Conservation (phyloP, 2,888 invertebrate genomes). For the Ametastegia equiseti region DNA sequence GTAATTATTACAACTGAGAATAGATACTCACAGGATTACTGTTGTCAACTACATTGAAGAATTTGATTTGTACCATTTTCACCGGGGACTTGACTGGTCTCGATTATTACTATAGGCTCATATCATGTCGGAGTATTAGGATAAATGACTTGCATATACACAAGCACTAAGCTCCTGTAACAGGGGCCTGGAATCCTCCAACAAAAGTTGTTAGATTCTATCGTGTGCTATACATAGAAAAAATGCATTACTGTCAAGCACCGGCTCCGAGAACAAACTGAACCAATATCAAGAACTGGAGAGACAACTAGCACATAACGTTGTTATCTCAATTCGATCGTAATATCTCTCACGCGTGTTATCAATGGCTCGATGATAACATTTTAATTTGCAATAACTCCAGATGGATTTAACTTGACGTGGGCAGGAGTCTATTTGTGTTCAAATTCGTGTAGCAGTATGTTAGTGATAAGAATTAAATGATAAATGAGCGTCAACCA, state of each 20-base stretch:
- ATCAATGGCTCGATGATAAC: constrained; percentile 60
- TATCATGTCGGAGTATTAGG: constrained; percentile 1
- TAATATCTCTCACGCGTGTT: constrained; percentile 62
- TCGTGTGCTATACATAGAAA: neutral
- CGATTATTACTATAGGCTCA: neutral
- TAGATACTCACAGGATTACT: constrained; percentile 66
- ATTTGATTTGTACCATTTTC: constrained; percentile 69
- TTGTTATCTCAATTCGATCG: constrained; percentile 63
- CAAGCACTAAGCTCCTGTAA: neutral
- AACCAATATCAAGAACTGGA: constrained; percentile 57
- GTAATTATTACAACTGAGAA: neutral
- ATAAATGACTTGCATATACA: constrained; percentile 19
- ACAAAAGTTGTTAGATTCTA: neutral
- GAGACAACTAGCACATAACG: constrained; percentile 64
- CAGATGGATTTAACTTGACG: constrained; percentile 18
- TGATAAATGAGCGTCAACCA: neutral
- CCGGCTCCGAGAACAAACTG: constrained; percentile 15
- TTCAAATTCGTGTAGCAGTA: neutral
- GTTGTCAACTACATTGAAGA: constrained; percentile 67
- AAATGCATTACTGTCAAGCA: constrained; percentile 10
- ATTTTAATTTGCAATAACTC: constrained; percentile 52
- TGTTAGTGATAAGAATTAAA: neutral
- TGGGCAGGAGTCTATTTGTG: too few species aligned
- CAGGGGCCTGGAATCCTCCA: neutral
- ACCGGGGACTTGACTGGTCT: neutral